phyloP scores from a whole-genome alignment of 2,797 vertebrate genomes.

The Halcyon leucocephala region DNA sequence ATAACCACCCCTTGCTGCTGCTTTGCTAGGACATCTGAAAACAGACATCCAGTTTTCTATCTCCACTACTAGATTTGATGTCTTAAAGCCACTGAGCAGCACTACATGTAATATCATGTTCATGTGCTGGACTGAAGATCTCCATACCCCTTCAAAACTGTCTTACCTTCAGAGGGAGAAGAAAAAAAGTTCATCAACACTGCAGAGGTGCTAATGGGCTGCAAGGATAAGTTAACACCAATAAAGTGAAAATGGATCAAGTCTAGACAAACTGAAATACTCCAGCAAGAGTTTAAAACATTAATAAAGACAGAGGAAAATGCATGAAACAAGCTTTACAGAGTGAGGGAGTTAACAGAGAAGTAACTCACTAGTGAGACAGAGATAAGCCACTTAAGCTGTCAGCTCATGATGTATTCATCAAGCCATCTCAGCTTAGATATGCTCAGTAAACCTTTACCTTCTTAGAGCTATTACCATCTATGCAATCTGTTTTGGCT shows the following conservation, averaged over 20 bases:
- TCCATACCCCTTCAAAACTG: not conserved
- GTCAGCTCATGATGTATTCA: slow-evolving; percentile 22
- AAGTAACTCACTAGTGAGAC: not conserved
- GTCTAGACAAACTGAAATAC: not conserved
- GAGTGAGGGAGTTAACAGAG: slow-evolving; percentile 9
- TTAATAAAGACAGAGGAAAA: not conserved
- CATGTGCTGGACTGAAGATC: not conserved
- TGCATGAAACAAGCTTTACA: not conserved
- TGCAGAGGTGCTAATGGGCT: not conserved
- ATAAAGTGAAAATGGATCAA: not conserved
- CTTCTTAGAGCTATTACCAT: not conserved
- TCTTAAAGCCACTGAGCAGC: not conserved
- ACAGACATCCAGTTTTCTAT: not conserved
- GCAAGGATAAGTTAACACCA: not conserved
- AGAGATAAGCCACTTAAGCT: slow-evolving; percentile 29
- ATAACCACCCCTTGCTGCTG: not conserved
- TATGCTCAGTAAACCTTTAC: slow-evolving; percentile 36
- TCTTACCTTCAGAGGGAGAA: not conserved
- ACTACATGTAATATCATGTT: not conserved
- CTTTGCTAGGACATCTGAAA: not conserved
- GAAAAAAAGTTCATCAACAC: not conserved
- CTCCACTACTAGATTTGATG: not conserved
- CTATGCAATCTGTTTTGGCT: not conserved
- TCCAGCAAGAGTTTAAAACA: not conserved
- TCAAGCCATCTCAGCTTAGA: not conserved